These are phyloP conservation scores for Synanthedon vespiformis DNA, from an alignment of 2,888 invertebrate genomes.

Conservation along the genomic window DNA sequence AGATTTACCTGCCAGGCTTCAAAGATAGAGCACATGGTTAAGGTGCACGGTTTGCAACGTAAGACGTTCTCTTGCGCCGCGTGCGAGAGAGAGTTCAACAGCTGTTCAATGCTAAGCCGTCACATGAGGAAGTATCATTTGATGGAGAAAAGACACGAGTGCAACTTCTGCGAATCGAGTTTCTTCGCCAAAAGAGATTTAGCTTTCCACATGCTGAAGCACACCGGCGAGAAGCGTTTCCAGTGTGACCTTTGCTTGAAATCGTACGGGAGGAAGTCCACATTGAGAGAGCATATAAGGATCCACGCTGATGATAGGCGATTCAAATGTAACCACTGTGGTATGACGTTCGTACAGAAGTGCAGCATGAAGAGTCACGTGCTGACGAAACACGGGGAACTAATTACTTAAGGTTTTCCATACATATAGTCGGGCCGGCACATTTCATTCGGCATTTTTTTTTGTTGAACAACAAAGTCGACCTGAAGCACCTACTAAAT, in stretches of 20 bases:
- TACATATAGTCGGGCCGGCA: no score
- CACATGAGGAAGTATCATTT: constrained; percentile 16
- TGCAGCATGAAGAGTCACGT: constrained; percentile 10
- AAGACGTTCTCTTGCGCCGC: constrained; percentile 10
- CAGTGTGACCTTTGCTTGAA: constrained; percentile 38
- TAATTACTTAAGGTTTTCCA: no score
- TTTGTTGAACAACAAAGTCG: no score
- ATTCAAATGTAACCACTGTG: constrained; percentile 33
- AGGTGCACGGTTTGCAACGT: constrained; percentile 11
- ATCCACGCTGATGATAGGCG: constrained; percentile 13
- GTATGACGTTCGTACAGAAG: constrained; percentile 26
- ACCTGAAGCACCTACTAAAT: no score
- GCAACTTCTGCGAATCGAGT: constrained; percentile 20
- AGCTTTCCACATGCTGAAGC: constrained; percentile 35
- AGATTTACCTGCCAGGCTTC: constrained; percentile 12
- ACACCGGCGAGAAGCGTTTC: constrained; percentile 31
- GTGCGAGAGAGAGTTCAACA: constrained; percentile 14
- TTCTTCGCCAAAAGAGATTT: constrained; percentile 35
- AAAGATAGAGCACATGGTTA: constrained; percentile 13
- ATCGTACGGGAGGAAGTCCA: constrained; percentile 14
- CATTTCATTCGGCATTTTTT: no score
- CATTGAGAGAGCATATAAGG: constrained; percentile 16
- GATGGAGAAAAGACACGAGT: constrained; percentile 13
- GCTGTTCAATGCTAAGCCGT: constrained; percentile 7
- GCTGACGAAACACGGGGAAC: not conserved